These are phyloP conservation scores for Myoxocephalus aenaeus DNA, from an alignment of 2,797 vertebrate genomes.

Conservation along the genomic window DNA sequence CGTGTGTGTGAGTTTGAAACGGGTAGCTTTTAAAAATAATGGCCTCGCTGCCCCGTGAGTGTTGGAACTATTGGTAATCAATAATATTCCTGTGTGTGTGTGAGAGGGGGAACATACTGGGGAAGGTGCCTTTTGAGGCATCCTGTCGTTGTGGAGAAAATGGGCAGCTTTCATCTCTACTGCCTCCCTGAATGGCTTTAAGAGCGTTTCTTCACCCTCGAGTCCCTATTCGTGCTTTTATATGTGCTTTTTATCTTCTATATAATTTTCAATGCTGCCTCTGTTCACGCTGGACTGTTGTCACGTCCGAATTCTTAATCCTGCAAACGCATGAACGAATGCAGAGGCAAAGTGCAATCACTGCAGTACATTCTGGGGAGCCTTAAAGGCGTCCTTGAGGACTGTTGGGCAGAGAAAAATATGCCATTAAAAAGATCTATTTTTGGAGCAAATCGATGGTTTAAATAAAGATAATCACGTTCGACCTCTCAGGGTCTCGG, in stretches of 20 bases:
- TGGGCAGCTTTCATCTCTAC: slow-evolving; percentile 34
- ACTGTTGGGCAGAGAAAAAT: background rate
- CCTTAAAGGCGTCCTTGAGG: slow-evolving; percentile 28
- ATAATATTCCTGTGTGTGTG: slow-evolving; percentile 20
- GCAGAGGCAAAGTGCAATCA: slow-evolving; percentile 9
- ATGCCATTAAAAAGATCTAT: background rate
- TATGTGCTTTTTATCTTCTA: background rate
- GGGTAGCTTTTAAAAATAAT: slow-evolving; percentile 23
- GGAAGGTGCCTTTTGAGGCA: slow-evolving; percentile 19
- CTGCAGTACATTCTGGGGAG: background rate
- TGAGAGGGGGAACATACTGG: too few species aligned
- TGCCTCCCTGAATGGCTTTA: slow-evolving; percentile 24
- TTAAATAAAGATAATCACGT: background rate
- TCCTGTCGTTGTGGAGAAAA: slow-evolving; percentile 48
- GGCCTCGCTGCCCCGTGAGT: slow-evolving; percentile 1
- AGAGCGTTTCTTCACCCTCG: background rate
- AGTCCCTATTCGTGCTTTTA: background rate
- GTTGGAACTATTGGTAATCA: slow-evolving; percentile 30
- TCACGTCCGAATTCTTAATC: background rate
- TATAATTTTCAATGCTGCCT: background rate
- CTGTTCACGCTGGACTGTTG: background rate
- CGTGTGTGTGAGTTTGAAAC: slow-evolving; percentile 18
- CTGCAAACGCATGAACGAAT: background rate
- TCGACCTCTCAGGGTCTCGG: background rate
- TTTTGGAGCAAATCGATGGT: background rate